Evolutionary conservation across 1,140 invertebrate genomes (phyloP).

Genomic region (Helicoverpa zea): DNA sequence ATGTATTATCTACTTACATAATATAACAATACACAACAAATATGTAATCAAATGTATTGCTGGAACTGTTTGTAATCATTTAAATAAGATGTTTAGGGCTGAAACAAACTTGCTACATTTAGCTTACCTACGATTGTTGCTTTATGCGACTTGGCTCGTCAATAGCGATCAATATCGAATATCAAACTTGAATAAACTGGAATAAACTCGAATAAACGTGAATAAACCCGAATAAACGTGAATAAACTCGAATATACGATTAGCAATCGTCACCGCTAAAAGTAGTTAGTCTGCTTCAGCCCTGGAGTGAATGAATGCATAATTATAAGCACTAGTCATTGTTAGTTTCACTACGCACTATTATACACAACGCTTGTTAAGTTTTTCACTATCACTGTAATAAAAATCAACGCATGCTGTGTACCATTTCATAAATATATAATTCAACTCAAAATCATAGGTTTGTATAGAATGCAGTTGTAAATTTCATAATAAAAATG

Average conservation of each 20-base stretch:
- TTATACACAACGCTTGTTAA: slow-evolving; percentile 11
- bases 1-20: neutral
- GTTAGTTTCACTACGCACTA: slow-evolving; percentile 28
- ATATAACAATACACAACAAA: neutral
- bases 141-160: too few relatives aligned
- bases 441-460: neutral
- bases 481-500: neutral
- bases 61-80: neutral
- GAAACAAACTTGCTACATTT: neutral
- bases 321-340: slow-evolving; percentile 47
- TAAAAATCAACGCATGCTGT: slow-evolving; percentile 6
- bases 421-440: slow-evolving; percentile 9
- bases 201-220: too few relatives aligned
- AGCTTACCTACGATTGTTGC: too few relatives aligned
- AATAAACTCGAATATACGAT: too few relatives aligned
- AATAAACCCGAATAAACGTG: too few relatives aligned
- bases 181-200: too few relatives aligned
- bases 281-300: too few relatives aligned
- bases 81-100: slow-evolving; percentile 9
- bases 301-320: neutral
- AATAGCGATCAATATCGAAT: too few relatives aligned
- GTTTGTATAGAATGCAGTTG: neutral
- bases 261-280: too few relatives aligned
- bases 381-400: slow-evolving; percentile 21
- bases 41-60: neutral